Conservation (phyloP, 2,888 invertebrate species). For the Syrista parreyssii region DNA sequence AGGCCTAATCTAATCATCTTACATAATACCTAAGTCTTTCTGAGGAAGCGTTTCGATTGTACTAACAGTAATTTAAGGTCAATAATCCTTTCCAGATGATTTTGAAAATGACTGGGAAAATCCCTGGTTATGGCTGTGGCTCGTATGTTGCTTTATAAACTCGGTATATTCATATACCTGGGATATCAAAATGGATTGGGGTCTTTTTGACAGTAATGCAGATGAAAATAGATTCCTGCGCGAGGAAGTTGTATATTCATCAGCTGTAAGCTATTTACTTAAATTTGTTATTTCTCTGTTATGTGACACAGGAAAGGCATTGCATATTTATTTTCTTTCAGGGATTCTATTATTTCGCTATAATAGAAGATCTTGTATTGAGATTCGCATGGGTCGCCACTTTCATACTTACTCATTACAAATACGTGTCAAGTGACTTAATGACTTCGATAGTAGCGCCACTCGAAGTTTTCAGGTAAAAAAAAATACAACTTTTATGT, state of each 20-base stretch:
- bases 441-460: conserved; percentile 87
- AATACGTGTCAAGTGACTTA: conserved; percentile 79
- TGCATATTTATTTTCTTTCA: conserved; percentile 63
- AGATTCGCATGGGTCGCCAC: conserved; percentile 94
- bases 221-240: conserved; percentile 92
- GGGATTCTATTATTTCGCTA: conserved; percentile 96
- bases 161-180: conserved; percentile 96
- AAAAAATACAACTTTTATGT: conserved; percentile 11
- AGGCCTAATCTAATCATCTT: not conserved
- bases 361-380: conserved; percentile 92
- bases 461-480: conserved; percentile 87
- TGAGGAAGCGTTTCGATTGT: not conserved
- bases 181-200: conserved; percentile 99
- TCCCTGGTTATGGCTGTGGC: conserved; percentile 91
- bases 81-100: conserved; percentile 62
- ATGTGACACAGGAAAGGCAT: not conserved
- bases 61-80: not conserved
- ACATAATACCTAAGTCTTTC: not conserved
- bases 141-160: conserved; percentile 84
- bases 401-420: conserved; percentile 85
- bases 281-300: conserved; percentile 3
- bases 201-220: conserved; percentile 89
- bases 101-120: conserved; percentile 77
- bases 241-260: conserved; percentile 95
- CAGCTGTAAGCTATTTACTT: conserved; percentile 74